A percentile compares a stretch with the other conserved stretches of the same genome.
Conservation (phyloP, 2,113 vertebrate genomes). For the Eulemur macaco region DNA sequence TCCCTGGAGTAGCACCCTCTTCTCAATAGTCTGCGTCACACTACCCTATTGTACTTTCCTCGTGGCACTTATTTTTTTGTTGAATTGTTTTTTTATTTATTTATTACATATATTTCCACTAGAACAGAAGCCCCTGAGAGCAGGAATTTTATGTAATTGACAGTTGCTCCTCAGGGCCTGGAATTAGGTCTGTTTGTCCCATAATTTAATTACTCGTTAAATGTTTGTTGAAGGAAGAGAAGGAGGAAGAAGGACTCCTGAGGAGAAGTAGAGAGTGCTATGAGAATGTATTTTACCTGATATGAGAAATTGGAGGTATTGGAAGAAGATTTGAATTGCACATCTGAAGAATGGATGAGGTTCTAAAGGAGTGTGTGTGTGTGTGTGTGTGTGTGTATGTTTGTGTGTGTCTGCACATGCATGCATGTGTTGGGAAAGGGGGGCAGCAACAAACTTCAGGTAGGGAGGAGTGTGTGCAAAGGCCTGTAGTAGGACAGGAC, state of each 20-base stretch:
- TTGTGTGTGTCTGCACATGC: neutral
- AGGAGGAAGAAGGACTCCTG: neutral
- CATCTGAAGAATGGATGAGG: neutral
- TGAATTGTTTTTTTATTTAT: neutral
- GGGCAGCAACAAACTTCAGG: neutral
- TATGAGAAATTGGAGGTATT: neutral
- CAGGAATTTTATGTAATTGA: neutral
- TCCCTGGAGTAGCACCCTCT: neutral
- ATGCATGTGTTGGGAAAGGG: neutral
- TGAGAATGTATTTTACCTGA: neutral
- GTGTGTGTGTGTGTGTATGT: neutral
- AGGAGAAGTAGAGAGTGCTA: neutral
- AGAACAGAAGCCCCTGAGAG: neutral
- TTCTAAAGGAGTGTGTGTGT: neutral
- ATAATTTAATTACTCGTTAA: constrained; percentile 24
- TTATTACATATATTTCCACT: neutral
- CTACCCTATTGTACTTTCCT: neutral
- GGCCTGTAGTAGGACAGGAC: neutral
- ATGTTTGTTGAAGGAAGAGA: constrained; percentile 29
- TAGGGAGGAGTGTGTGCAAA: neutral
- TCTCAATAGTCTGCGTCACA: too few species aligned
- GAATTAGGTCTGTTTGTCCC: neutral
- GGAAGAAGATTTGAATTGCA: neutral
- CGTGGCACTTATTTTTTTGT: neutral
- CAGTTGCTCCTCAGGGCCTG: neutral